Base-by-base conservation (phyloP, 23 tunicate genomes). In the Ciona savignyi region DNA sequence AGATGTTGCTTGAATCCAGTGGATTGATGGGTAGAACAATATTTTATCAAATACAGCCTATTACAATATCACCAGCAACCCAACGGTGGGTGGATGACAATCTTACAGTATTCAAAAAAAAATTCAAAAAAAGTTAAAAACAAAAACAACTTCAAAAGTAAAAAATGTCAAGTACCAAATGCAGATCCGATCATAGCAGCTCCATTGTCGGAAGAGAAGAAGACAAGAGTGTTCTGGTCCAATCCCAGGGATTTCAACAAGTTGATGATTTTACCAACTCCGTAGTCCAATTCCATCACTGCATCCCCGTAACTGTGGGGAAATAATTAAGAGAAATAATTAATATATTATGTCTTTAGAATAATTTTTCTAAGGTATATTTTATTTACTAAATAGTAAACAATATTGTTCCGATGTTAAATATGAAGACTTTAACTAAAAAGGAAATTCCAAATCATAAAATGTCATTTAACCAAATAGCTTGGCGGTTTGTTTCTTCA, bases 191-290 rank as follows among this genome's bases (percentile, higher is more conserved):
- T 42, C 74, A 56, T 69, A 9, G 99, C 86, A 19, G 95, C 99
- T 30, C 99, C 99, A 75, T 94, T 94, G 48, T 94, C 99, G 28
- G 95, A 86, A 0, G 99, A 87, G 51, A 94, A 94, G 67, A 94
- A 86, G 4, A 94, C 89, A 20, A 94, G 70, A 28, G 95, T 94
- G 66, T 94, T 83, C 66, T 83, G 30, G 68, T 86, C 89, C 49
- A 94, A 63, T 2, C 77, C 76, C 66, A 83, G 66, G 11, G 31
- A 30, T 60, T 87, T 87, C 24, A 94, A 27, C 29, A 33, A 21
- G 2, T 83, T 62, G 0, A 93, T 2, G 24, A 93, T 86, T 21
- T 19, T 24, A 23, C 99, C 99, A 31, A 94, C 95, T 3, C 89
- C 86, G 32, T 75, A 80, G 63, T 94, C 99, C 42, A 94, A 75